Evolutionary conservation across 2,113 vertebrate genomes (phyloP).

Genomic region (Poecilia latipinna): DNA sequence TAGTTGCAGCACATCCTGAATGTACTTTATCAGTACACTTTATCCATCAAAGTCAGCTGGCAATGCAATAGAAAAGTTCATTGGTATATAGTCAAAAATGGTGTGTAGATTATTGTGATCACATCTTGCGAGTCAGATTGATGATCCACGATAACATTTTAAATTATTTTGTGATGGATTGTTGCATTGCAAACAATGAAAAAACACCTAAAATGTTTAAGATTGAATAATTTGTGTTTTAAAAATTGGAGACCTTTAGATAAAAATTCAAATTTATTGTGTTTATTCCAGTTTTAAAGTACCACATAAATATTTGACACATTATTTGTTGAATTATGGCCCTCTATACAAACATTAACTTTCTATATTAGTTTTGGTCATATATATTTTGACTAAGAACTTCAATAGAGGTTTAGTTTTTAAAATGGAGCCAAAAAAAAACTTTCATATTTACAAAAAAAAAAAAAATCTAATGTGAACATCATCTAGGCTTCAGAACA

Average conservation of each 20-base stretch:
- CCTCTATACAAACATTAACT: conserved; percentile 40
- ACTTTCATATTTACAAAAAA: too few species aligned
- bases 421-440: too few species aligned
- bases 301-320: not conserved
- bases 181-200: not conserved
- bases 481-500: not conserved
- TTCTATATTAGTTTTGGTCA: conserved; percentile 25
- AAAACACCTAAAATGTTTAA: not conserved
- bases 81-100: too few species aligned
- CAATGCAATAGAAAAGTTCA: not conserved
- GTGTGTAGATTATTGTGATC: too few species aligned
- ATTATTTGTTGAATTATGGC: not conserved
- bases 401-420: conserved; percentile 14
- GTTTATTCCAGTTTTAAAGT: not conserved
- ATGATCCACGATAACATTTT: not conserved
- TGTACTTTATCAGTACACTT: not conserved
- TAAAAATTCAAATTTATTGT: not conserved
- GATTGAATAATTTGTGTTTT: not conserved
- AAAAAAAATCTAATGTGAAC: not conserved
- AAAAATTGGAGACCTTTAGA: not conserved
- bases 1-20: not conserved
- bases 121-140: too few species aligned
- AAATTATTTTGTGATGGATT: not conserved
- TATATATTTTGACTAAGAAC: conserved; percentile 14
- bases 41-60: not conserved